Evolutionary conservation across 1,140 invertebrate genomes (phyloP), one percentile per base, ranked within the genome.

Genomic region (Dinoponera quadriceps): DNA sequence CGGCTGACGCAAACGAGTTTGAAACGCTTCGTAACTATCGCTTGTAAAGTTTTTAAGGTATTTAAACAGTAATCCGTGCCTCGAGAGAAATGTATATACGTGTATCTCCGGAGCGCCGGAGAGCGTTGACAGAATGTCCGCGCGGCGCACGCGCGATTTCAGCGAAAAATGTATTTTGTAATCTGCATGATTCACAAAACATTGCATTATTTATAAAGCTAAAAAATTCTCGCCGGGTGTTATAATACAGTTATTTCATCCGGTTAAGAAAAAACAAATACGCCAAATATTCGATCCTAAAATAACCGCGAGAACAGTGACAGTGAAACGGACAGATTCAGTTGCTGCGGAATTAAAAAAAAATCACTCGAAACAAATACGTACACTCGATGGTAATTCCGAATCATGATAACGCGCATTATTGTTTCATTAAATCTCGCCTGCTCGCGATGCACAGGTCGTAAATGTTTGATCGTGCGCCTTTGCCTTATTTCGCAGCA

Each of bases 21-120:
- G 51, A 51, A 78, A 55, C 20, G 29, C 33, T 75, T 33, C 44
- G 51, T 22, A 68, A 22, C 20, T 78, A 68, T 55, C 16, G 49
- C 13, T 68, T 66, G 49, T 68, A n/a, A 78, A 68, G 27, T 78
- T 78, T 55, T 78, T 68, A 54, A 38, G 29, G 51, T 68, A 68
- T 54, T 66, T 44, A 18, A 55, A 68, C 11, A 44, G 63, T 38
- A 25, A 68, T 54, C 29, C 25, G 49, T 27, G 55, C 38, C 48
- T 38, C 62, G 60, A 22, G 29, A 78, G 38, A 68, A 57, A 55
- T 27, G 14, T 55, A 68, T 25, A 66, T 2, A 16, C 2, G 14
- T 54, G 20, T 27, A 54, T 14, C 20, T 68, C 49, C 44, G n/a
- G 9, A 3, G 18, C 20, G 38, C 11, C 33, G 33, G 9, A 54